Conservation (phyloP, 2,888 invertebrate species). For the Lasioglossum villosulum region DNA sequence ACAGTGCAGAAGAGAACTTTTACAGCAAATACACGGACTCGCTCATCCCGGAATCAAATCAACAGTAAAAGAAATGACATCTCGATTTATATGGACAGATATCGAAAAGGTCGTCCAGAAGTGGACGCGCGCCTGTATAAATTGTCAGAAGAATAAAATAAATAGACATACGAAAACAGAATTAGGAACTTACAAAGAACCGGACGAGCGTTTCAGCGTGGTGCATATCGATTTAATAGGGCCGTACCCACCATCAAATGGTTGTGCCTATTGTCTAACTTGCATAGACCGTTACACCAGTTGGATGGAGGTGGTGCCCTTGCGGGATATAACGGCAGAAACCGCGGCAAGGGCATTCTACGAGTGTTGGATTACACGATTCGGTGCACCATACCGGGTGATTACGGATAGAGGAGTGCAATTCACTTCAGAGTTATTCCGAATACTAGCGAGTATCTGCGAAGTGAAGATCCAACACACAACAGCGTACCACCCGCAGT, state of each 20-base stretch:
- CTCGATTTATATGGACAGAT: conserved; percentile 62
- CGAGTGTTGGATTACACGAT: conserved; percentile 60
- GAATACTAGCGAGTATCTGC: conserved; percentile 51
- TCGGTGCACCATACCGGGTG: conserved; percentile 59
- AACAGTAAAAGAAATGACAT: conserved; percentile 45
- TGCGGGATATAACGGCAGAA: conserved; percentile 25
- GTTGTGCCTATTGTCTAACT: conserved; percentile 70
- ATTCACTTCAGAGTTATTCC: conserved; percentile 78
- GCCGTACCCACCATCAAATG: too few relatives aligned
- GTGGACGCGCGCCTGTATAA: conserved; percentile 39
- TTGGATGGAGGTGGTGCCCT: conserved; percentile 25
- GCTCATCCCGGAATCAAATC: conserved; percentile 57
- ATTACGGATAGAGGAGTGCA: conserved; percentile 79
- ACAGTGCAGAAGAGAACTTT: conserved; percentile 47
- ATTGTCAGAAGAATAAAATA: too few relatives aligned
- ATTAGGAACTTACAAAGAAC: too few relatives aligned
- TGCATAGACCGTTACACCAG: conserved; percentile 31
- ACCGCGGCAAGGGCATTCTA: conserved; percentile 60
- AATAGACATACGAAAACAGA: too few relatives aligned
- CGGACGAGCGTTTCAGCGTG: too few relatives aligned
- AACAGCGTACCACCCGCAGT: conserved; percentile 64
- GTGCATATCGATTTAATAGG: too few relatives aligned
- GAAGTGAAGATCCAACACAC: conserved; percentile 49
- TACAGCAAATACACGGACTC: conserved; percentile 57
- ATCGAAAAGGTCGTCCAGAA: conserved; percentile 48